These are phyloP conservation scores for Drosophila biarmipes DNA, from an alignment of 1,140 invertebrate genomes.

Conservation along the genomic window DNA sequence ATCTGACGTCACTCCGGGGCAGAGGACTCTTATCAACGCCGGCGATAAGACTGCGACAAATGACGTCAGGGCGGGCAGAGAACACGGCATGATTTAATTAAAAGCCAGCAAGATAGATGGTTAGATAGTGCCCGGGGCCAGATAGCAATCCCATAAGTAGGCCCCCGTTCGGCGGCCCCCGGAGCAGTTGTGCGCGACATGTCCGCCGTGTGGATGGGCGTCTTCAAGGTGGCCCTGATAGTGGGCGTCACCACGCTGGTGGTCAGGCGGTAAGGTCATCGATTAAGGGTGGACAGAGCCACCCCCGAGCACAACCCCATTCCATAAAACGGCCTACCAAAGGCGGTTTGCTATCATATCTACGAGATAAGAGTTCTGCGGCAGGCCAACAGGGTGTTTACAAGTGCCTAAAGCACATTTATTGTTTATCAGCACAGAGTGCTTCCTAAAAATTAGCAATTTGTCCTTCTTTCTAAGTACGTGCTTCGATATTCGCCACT, in stretches of 20 bases:
- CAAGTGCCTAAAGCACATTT: background rate
- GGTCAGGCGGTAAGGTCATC: slow-evolving; percentile 85
- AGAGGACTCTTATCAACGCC: background rate
- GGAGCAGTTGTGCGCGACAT: slow-evolving; percentile 68
- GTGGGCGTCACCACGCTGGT: slow-evolving; percentile 86
- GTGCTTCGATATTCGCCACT: background rate
- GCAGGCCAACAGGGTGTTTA: background rate
- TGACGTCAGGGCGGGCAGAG: slow-evolving; percentile 30
- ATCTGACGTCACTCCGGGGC: slow-evolving; percentile 20
- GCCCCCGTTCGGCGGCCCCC: background rate
- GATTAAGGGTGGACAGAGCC: slow-evolving; percentile 14
- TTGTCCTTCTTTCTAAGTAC: slow-evolving; percentile 2
- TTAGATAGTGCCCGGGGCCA: background rate
- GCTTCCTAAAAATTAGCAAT: slow-evolving; percentile 4
- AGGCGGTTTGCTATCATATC: background rate
- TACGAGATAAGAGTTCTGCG: background rate
- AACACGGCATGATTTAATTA: slow-evolving; percentile 26
- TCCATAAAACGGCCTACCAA: background rate
- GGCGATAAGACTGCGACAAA: slow-evolving; percentile 49
- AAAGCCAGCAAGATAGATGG: slow-evolving; percentile 4
- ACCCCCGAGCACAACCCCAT: background rate
- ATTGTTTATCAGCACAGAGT: background rate
- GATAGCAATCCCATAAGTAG: slow-evolving; percentile 34
- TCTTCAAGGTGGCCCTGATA: slow-evolving; percentile 86
- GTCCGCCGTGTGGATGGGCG: slow-evolving; percentile 86